phyloP scores from a whole-genome alignment of 2,113 vertebrate species.

The Meles meles region DNA sequence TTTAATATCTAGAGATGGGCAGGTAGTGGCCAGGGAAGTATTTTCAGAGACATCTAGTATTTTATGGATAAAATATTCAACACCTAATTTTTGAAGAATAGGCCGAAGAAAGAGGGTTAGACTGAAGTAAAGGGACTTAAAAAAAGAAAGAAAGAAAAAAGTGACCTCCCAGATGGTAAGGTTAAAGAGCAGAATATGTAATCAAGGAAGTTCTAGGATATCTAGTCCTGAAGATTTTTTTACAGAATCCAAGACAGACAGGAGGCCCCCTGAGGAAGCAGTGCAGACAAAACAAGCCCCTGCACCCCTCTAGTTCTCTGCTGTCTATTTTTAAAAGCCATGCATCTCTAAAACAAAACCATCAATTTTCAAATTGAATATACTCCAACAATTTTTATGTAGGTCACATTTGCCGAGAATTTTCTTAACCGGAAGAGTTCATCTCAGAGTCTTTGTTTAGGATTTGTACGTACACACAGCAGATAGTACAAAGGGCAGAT shows the following conservation, averaged over 20 bases:
- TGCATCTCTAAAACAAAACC: background rate
- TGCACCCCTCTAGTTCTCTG: background rate
- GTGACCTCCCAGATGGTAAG: background rate
- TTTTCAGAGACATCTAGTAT: background rate
- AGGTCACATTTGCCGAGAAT: background rate
- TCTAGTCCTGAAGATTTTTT: background rate
- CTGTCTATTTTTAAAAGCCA: slow-evolving; percentile 22
- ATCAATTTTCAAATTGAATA: background rate
- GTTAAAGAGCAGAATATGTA: background rate
- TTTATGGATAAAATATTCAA: background rate
- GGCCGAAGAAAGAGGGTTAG: background rate
- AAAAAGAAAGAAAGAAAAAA: background rate
- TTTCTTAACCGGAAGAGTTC: background rate
- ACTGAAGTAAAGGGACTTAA: background rate
- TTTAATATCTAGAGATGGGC: background rate
- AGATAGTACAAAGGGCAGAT: background rate
- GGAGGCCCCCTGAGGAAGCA: background rate
- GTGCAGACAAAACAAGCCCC: background rate
- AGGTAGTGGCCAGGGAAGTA: background rate
- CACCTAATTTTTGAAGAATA: background rate
- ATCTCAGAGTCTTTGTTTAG: background rate
- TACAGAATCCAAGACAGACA: background rate
- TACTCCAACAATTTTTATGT: background rate
- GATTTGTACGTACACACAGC: background rate
- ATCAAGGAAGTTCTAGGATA: background rate